Evolutionary conservation across 2,888 invertebrate species (phyloP).

Genomic region (Microchrysa polita): DNA sequence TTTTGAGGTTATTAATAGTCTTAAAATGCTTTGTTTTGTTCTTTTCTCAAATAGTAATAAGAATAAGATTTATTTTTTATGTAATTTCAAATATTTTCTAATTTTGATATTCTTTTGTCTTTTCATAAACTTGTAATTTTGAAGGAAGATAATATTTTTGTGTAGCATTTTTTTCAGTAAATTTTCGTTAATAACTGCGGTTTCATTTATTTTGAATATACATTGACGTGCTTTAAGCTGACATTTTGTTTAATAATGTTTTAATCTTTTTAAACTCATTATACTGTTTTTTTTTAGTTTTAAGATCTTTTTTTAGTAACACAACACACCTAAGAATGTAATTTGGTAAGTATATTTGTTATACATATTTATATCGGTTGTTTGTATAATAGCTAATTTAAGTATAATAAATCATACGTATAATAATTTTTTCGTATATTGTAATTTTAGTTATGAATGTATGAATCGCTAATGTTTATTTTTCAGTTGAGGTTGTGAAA

Average conservation of each 20-base stretch:
- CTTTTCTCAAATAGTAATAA: constrained; percentile 13
- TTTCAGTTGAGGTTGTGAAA: not conserved
- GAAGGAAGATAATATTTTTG: not conserved
- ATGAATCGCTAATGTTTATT: constrained; percentile 1
- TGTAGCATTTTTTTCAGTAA: not conserved
- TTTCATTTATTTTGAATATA: not conserved
- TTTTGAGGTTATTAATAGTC: not conserved
- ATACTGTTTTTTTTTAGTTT: constrained; percentile 1
- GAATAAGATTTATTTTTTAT: not conserved
- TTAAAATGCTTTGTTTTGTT: too few species aligned
- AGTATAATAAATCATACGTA: constrained; percentile 9
- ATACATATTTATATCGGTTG: constrained; percentile 5
- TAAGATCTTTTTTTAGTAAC: too few species aligned
- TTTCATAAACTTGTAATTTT: not conserved
- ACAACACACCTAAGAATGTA: constrained; percentile 19
- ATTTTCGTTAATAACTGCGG: not conserved
- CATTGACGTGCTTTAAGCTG: not conserved
- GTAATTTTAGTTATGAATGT: not conserved
- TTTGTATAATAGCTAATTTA: not conserved
- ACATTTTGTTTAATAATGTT: not conserved
- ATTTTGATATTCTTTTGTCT: constrained; percentile 16
- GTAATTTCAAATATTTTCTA: constrained; percentile 23
- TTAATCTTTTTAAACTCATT: not conserved
- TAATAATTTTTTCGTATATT: constrained; percentile 1
- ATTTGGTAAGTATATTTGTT: not conserved